These are phyloP conservation scores for Polylopha cassiicola DNA, from an alignment of 2,888 invertebrate genomes.

Conservation along the genomic window DNA sequence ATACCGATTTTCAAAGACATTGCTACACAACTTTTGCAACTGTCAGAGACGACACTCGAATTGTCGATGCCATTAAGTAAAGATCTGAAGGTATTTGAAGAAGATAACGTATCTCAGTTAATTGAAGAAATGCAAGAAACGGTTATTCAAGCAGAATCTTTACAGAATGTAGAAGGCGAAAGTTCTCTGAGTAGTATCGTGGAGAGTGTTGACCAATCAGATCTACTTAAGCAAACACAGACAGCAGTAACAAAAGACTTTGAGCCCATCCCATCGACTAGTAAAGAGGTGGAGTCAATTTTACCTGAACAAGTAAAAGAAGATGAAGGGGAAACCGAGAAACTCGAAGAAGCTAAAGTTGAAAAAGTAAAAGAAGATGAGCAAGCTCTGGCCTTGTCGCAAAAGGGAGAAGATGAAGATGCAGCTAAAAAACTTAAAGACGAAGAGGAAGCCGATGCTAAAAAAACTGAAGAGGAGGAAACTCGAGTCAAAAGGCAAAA, in stretches of 20 bases:
- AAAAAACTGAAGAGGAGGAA: conserved; percentile 10
- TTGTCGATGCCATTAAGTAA: conserved; percentile 26
- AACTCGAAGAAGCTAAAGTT: conserved; percentile 11
- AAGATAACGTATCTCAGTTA: conserved; percentile 5
- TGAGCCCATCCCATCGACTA: too few relatives aligned
- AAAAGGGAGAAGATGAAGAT: conserved; percentile 23
- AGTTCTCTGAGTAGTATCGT: too few relatives aligned
- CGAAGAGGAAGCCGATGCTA: conserved; percentile 25
- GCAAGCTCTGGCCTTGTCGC: conserved; percentile 12
- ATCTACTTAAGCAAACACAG: too few relatives aligned
- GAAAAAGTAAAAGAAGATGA: conserved; percentile 28
- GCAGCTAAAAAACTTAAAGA: conserved; percentile 2
- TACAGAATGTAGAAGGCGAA: too few relatives aligned
- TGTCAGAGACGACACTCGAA: conserved; percentile 29
- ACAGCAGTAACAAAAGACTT: too few relatives aligned
- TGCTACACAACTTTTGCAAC: conserved; percentile 37
- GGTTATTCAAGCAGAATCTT: too few relatives aligned
- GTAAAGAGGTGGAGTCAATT: conserved; percentile 24
- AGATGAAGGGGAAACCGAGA: conserved; percentile 7
- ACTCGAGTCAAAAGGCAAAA: conserved; percentile 10
- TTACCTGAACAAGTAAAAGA: conserved; percentile 14
- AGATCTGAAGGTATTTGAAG: conserved; percentile 11
- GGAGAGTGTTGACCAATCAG: too few relatives aligned
- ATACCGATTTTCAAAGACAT: conserved; percentile 60
- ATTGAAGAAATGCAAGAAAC: conserved; percentile 11